Evolutionary conservation across 1,140 invertebrate species (phyloP).

Genomic region (Plectrocnemia conspersa): DNA sequence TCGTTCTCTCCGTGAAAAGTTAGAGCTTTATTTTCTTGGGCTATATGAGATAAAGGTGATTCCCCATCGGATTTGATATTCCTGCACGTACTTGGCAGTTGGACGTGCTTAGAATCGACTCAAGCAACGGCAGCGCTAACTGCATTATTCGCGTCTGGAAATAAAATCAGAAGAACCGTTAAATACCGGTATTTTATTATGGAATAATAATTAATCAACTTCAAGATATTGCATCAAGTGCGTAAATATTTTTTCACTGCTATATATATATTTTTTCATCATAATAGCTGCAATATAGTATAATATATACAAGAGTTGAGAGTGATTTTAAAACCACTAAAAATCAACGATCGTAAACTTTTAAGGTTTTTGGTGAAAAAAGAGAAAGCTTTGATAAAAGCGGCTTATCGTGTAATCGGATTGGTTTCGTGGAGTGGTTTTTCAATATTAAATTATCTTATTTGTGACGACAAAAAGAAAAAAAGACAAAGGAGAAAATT

Average conservation of each 20-base stretch:
- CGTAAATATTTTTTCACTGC: background rate
- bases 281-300: too few relatives aligned
- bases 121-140: background rate
- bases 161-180: background rate
- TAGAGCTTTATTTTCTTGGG: conserved; percentile 23
- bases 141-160: conserved; percentile 1
- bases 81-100: background rate
- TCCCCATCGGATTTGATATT: conserved; percentile 21
- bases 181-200: background rate
- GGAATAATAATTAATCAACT: background rate
- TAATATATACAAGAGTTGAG: too few relatives aligned
- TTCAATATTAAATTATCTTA: too few relatives aligned
- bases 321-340: too few relatives aligned
- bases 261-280: background rate
- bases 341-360: too few relatives aligned
- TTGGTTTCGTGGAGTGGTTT: too few relatives aligned
- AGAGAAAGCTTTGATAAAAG: too few relatives aligned
- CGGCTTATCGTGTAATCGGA: too few relatives aligned
- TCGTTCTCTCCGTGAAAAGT: conserved; percentile 22
- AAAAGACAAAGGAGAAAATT: too few relatives aligned
- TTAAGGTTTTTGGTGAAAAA: too few relatives aligned
- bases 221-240: background rate
- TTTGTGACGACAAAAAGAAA: too few relatives aligned
- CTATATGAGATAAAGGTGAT: background rate
- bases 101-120: conserved; percentile 7